Base-by-base conservation (phyloP, 2,113 vertebrate species). In the Eretmochelys imbricata region DNA sequence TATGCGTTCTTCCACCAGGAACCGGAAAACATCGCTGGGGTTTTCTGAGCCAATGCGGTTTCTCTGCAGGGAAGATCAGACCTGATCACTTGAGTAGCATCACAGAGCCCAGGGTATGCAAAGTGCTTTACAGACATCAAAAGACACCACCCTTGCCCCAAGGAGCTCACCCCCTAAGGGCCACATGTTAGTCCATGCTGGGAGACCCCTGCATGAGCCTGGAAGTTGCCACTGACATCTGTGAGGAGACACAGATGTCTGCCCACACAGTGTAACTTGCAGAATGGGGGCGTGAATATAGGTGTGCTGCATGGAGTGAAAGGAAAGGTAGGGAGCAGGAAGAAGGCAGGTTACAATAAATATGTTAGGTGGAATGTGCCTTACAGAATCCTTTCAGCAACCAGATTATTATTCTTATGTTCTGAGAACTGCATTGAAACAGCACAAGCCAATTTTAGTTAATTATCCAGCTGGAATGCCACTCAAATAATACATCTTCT, bases 11-110 rank as follows among this genome's bases (percentile, higher is more conserved):
- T 99, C 99, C 96, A 99, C 99, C 97, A 99, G 97, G 98, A 99
- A 99, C 42, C 99, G 98, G 95, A 99, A 99, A 75, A 99, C 99
- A 2, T 99, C 99, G 1, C 99, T 99, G 38, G 99, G 99, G 90
- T 99, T 99, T 97, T 99, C 99, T 0, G 99, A 98, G 69, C 99
- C 99, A 19, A 98, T 98, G 1, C 98, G 99, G 96, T 99, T 99
- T 95, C 99, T 99, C 99, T 99, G 97, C 79, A 97, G 89, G 94
- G 54, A 53, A 49, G 5, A 93, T 69, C 3, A 65, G 24, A 94
- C 13, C 72, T 3, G 27, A 7, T 81, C 20, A 91, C 51, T 65
- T 3, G n/a, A 27, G 42, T 13, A 83, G 53, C n/a, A 27, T 0
- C 0, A 27, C 29, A 29, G 78, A 93, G 62, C 10, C 35, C 51